Base-by-base conservation (phyloP, 35 echinoderm and acorn worm species). In the Antedon bifida region DNA sequence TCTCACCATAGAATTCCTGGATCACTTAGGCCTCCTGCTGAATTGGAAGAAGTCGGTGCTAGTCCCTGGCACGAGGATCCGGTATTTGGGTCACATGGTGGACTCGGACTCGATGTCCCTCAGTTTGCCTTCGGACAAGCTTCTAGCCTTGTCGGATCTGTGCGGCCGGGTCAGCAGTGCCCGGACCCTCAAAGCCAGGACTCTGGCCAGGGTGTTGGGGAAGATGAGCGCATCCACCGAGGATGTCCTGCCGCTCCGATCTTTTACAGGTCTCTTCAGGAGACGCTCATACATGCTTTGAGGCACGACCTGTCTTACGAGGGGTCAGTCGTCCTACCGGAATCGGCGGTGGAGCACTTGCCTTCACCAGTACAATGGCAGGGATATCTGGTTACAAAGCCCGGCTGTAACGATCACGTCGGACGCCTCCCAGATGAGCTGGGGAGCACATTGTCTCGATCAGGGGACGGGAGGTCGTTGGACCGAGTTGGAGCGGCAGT, bases 1-100 rank as follows among this genome's bases (percentile, higher is more conserved):
- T 30, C 12, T 16, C 0, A 77, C 73, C 12, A 35, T 35, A 29
- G 9, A 76, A 31, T 17, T 36, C 26, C 73, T 84, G 45, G 2
- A 84, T 19, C 28, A 9, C 0, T 33, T 84, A 1, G 74, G 83
- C 1, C 74, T 51, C 12, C 0, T 85, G 0, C 32, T 85, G 30
- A 85, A 85, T 23, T 35, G 73, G 34, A 74, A 85, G 28, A 76
- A 85, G 35, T 85, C 83, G 7, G 16, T 16, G 1, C 33, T 85
- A 42, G 14, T 7, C 38, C 83, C 83, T 0, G 23, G 16, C 3
- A 51, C 21, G 35, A 0, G 28, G 0, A 39, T 85, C 0, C 26
- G 17, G 31, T 85, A 36, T 73, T 73, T 85, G 12, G 73, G 74
- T 1, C 29, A 55, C 42, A 21, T 31, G 16, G 1, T 12, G 26